A percentile compares a stretch with the other conserved stretches of the same genome.
Evolutionary conservation across 2,888 invertebrate genomes (phyloP).

Genomic region (Melikaiella ostensackeni): DNA sequence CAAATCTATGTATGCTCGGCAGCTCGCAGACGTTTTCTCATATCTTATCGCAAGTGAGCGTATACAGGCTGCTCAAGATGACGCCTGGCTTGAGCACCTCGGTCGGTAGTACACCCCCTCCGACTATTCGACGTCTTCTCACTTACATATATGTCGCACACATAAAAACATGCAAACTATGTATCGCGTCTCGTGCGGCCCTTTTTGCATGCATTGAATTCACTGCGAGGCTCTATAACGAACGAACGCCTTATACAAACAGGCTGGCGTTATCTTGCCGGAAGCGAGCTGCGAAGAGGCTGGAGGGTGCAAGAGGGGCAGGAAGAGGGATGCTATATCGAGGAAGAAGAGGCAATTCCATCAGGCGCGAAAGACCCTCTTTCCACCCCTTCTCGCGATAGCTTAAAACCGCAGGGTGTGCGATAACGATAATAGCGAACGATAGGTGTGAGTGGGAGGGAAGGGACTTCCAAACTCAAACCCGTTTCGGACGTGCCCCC

Average conservation of each 20-base stretch:
- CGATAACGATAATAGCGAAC: conserved; percentile 73
- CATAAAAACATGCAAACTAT: conserved; percentile 38
- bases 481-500: conserved; percentile 45
- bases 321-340: conserved; percentile 44
- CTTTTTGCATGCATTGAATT: conserved; percentile 52
- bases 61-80: conserved; percentile 55
- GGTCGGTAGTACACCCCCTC: conserved; percentile 53
- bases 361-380: conserved; percentile 52
- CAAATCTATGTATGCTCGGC: conserved; percentile 51
- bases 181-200: conserved; percentile 46
- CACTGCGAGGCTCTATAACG: conserved; percentile 43
- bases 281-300: conserved; percentile 56
- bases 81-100: conserved; percentile 56
- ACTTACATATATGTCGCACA: background rate
- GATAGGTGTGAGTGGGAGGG: conserved; percentile 63
- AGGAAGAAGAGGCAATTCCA: conserved; percentile 58
- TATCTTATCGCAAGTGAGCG: conserved; percentile 65
- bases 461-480: conserved; percentile 50
- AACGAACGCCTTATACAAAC: conserved; percentile 62
- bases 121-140: conserved; percentile 40
- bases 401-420: conserved; percentile 70
- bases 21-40: conserved; percentile 59
- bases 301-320: conserved; percentile 39
- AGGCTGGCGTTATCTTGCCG: conserved; percentile 64
- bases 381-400: conserved; percentile 55